Conservation (phyloP, 2,888 invertebrate species). For the Acanthococcus lagerstroemiae region DNA sequence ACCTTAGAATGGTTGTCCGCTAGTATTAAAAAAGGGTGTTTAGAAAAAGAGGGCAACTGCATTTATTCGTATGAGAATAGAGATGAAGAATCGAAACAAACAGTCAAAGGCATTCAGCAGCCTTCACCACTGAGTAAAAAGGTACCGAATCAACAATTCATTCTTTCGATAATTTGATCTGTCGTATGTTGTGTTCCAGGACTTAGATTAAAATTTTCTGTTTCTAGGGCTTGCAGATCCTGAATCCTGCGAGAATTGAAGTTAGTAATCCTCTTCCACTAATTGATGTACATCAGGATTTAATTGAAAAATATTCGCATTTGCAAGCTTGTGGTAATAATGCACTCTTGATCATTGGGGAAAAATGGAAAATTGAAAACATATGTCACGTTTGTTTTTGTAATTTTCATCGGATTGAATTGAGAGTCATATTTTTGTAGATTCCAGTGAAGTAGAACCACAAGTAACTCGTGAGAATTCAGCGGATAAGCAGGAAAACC, state of each 20-base stretch:
- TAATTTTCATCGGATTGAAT: too few species aligned
- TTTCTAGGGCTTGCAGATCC: constrained; percentile 19
- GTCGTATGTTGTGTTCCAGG: not conserved
- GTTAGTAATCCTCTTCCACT: not conserved
- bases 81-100: constrained; percentile 4
- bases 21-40: constrained; percentile 54
- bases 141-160: constrained; percentile 7
- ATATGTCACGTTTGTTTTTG: too few species aligned
- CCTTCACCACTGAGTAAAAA: constrained; percentile 34
- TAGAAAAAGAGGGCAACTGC: constrained; percentile 49
- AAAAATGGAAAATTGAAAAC: too few species aligned
- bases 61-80: constrained; percentile 15
- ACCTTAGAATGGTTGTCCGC: constrained; percentile 63
- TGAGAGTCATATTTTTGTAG: too few species aligned
- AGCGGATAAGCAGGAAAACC: too few species aligned
- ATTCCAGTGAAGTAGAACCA: too few species aligned
- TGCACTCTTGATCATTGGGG: too few species aligned
- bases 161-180: not conserved
- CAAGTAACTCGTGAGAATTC: too few species aligned
- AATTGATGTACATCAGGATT: constrained; percentile 2
- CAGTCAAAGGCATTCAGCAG: constrained; percentile 10
- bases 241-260: constrained; percentile 2
- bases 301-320: constrained; percentile 23
- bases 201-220: too few species aligned
- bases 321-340: constrained; percentile 7